Evolutionary conservation across 1,140 invertebrate genomes (phyloP).

Genomic region (Akabosia matsudoensis): DNA sequence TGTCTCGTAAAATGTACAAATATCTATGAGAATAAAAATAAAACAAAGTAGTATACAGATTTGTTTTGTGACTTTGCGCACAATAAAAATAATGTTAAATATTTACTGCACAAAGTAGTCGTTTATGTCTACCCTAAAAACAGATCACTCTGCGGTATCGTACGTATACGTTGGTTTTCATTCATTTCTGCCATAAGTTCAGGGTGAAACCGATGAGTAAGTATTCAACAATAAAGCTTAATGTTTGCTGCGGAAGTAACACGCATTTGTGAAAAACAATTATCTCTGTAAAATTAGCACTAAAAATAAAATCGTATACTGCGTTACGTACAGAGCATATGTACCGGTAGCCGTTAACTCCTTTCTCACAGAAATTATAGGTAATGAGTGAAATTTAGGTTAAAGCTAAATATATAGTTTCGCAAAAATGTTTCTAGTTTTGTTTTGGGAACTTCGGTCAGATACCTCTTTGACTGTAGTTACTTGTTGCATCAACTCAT

Average conservation of each 20-base stretch:
- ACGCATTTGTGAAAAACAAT: background rate
- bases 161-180: conserved; percentile 9
- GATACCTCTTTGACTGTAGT: too few species aligned
- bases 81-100: background rate
- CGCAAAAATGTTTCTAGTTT: background rate
- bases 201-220: background rate
- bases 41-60: background rate
- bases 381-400: background rate
- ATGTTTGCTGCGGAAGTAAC: background rate
- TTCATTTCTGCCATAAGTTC: background rate
- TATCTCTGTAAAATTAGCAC: background rate
- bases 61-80: background rate
- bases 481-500: too few species aligned
- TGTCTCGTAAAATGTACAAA: background rate
- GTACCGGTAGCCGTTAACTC: background rate
- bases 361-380: background rate
- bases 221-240: background rate
- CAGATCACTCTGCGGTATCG: too few species aligned
- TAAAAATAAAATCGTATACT: background rate
- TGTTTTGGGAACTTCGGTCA: background rate
- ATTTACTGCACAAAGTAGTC: background rate
- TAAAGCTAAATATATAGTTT: background rate
- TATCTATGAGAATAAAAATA: background rate
- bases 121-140: background rate
- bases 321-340: background rate